A percentile compares a stretch with the other conserved stretches of the same genome.
Evolutionary conservation across 2,113 vertebrate genomes (phyloP).

Genomic region (Potamarius usumacintae): DNA sequence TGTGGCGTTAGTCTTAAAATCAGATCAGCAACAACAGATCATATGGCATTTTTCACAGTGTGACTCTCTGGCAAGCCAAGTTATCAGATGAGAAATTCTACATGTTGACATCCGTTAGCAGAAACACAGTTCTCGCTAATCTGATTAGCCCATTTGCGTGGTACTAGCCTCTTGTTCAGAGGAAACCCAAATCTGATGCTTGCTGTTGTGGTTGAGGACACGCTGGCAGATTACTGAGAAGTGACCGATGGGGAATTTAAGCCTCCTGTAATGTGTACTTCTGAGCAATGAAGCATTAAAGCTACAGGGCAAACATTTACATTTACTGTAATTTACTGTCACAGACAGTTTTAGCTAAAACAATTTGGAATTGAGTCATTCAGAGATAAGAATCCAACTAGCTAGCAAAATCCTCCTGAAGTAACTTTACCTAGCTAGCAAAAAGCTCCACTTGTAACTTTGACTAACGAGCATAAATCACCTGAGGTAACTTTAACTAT

Average conservation of each 20-base stretch:
- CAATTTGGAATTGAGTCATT: neutral
- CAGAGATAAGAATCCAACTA: neutral
- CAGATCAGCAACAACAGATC: neutral
- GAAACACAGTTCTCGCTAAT: neutral
- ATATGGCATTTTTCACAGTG: neutral
- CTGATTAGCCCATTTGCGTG: neutral
- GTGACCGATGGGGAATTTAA: neutral
- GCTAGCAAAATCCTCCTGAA: neutral
- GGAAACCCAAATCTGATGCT: slow-evolving; percentile 29
- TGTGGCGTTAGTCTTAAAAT: neutral
- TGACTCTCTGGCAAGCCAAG: neutral
- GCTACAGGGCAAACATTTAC: neutral
- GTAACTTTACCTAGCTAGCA: neutral
- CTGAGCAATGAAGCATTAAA: neutral
- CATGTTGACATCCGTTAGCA: neutral
- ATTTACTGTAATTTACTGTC: neutral
- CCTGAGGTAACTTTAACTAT: neutral
- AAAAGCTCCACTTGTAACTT: neutral
- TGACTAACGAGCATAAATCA: neutral
- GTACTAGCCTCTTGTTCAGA: slow-evolving; percentile 8
- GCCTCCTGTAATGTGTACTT: neutral
- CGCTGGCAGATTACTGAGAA: slow-evolving; percentile 13
- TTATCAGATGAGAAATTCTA: slow-evolving; percentile 9
- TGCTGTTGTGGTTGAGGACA: neutral
- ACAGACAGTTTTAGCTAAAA: neutral